These are phyloP conservation scores for Semnornis frantzii DNA, from an alignment of 2,113 vertebrate species.

Conservation along the genomic window DNA sequence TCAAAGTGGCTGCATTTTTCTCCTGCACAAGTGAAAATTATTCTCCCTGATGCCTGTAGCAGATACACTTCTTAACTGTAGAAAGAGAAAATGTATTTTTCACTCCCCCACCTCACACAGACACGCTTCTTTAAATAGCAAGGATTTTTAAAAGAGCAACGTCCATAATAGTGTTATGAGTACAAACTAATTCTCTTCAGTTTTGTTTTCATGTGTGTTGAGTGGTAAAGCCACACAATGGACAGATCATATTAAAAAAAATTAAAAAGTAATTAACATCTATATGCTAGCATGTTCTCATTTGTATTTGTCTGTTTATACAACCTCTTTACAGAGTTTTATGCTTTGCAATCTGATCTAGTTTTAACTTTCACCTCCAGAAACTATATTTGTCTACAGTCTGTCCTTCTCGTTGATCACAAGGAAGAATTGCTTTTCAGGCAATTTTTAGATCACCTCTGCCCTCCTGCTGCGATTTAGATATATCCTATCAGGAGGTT, in stretches of 20 bases:
- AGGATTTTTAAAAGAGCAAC: not conserved
- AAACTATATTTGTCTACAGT: not conserved
- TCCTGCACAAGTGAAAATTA: not conserved
- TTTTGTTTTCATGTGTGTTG: not conserved
- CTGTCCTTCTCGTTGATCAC: not conserved
- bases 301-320: not conserved
- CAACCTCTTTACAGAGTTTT: not conserved
- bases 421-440: slow-evolving; percentile 30
- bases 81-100: not conserved
- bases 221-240: not conserved
- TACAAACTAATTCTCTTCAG: not conserved
- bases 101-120: no score
- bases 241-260: not conserved
- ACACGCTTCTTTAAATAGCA: not conserved
- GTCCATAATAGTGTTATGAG: not conserved
- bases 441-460: slow-evolving; percentile 23
- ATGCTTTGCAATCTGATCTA: not conserved
- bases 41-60: not conserved
- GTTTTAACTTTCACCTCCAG: not conserved
- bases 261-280: not conserved
- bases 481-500: not conserved
- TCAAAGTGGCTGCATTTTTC: not conserved
- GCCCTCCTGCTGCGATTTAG: not conserved
- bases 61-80: not conserved
- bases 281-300: not conserved